phyloP scores from a whole-genome alignment of 2,113 vertebrate genomes.

The Struthio camelus region DNA sequence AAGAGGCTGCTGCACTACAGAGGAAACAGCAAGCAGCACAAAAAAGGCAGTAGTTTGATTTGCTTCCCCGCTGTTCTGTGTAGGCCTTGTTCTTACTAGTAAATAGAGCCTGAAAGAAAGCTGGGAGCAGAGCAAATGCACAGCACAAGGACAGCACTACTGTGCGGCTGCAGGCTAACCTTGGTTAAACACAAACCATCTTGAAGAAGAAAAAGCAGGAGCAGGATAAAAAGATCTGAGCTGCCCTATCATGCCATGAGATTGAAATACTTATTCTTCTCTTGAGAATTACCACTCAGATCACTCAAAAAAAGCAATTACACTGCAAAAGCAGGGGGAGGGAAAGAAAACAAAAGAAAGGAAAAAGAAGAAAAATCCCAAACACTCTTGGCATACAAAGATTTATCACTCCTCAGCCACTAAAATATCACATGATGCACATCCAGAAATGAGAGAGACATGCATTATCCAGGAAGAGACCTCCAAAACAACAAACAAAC shows the following conservation, averaged over 20 bases:
- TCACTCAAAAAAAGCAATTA: not conserved
- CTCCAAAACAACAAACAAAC: not conserved
- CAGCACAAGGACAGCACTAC: not conserved
- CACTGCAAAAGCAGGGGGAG: fast-evolving
- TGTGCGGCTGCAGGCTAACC: not conserved
- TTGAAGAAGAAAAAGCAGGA: not conserved
- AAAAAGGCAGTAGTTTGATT: not conserved
- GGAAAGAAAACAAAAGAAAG: not conserved
- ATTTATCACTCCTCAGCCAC: not conserved
- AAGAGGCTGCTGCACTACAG: not conserved
- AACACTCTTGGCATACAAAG: not conserved
- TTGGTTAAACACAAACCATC: not conserved
- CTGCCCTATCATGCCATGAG: not conserved
- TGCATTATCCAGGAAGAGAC: not conserved
- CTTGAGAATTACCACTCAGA: not conserved
- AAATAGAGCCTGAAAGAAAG: not conserved
- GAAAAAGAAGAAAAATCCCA: not conserved
- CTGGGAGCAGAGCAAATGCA: not conserved
- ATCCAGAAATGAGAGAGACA: not conserved
- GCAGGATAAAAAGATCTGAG: not conserved
- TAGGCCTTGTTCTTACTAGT: not conserved
- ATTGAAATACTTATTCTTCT: not conserved
- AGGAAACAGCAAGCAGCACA: not conserved
- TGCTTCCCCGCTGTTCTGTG: not conserved
- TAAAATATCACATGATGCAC: not conserved